Percentiles rank a stretch among this genome's conserved stretches.
Conservation (phyloP, 35 echinoderm and acorn worm genomes). For the Apostichopus japonicus region DNA sequence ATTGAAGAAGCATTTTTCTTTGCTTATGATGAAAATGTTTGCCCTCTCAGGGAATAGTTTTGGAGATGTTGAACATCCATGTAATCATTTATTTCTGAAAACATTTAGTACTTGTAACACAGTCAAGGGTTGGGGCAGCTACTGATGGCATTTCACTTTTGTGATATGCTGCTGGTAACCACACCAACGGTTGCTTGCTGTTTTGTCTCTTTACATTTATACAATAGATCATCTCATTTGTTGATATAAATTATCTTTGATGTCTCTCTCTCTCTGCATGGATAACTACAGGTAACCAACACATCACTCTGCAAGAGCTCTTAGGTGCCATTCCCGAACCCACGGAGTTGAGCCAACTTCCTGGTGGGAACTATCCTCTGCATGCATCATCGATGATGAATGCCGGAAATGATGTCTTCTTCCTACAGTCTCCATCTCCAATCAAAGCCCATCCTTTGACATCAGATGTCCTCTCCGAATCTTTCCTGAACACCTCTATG, state of each 20-base stretch:
- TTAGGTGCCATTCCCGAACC: background rate
- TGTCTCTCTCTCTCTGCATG: background rate
- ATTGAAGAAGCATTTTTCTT: no score
- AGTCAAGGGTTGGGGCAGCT: no score
- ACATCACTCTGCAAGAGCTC: slow-evolving; percentile 7
- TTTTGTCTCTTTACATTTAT: no score
- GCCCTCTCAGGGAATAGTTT: no score
- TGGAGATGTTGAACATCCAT: no score
- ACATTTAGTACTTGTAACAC: no score
- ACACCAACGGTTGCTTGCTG: no score
- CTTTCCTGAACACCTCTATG: slow-evolving; percentile 34
- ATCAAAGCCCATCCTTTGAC: background rate
- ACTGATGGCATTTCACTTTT: no score
- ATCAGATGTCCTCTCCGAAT: background rate
- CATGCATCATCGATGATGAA: background rate
- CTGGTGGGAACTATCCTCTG: background rate
- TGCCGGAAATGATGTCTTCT: background rate
- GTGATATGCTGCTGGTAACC: no score
- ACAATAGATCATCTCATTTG: background rate
- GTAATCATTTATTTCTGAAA: background rate
- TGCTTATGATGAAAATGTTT: no score
- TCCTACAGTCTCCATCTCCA: background rate
- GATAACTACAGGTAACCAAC: background rate
- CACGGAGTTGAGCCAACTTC: background rate
- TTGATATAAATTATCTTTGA: background rate